These are phyloP conservation scores for Schizaphis graminum DNA, from an alignment of 2,888 invertebrate species.

Conservation along the genomic window DNA sequence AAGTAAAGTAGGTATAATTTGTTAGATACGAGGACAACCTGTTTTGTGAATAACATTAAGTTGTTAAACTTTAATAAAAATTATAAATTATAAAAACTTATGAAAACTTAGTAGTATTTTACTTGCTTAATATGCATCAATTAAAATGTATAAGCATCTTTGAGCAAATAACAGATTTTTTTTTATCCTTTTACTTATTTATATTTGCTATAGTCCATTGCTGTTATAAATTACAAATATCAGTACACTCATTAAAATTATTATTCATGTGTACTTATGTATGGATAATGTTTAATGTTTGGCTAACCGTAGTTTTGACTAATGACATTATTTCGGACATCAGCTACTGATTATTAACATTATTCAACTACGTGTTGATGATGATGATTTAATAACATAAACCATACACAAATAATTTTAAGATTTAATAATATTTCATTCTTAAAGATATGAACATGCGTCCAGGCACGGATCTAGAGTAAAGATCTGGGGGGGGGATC, in stretches of 20 bases:
- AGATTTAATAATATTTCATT: no score
- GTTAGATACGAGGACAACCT: background rate
- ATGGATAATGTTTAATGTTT: background rate
- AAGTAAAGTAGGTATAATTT: background rate
- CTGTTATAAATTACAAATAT: background rate
- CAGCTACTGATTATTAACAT: background rate
- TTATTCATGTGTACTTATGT: no score
- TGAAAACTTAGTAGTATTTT: background rate
- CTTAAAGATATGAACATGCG: background rate
- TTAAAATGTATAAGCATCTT: background rate
- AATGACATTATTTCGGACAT: background rate
- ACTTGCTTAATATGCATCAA: background rate
- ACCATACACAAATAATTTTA: no score
- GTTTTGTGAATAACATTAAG: background rate
- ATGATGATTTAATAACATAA: no score
- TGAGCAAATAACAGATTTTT: background rate
- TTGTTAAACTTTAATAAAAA: background rate
- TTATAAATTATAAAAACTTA: no score
- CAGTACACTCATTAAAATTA: background rate
- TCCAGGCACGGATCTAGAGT: no score
- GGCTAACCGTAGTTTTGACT: background rate
- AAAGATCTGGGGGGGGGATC: no score
- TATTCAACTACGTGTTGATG: background rate
- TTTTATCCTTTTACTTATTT: background rate
- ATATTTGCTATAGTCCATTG: background rate